Evolutionary conservation across 1,140 invertebrate species (phyloP), one percentile per base, ranked within the genome.

Genomic region (Drosophila parvula): DNA sequence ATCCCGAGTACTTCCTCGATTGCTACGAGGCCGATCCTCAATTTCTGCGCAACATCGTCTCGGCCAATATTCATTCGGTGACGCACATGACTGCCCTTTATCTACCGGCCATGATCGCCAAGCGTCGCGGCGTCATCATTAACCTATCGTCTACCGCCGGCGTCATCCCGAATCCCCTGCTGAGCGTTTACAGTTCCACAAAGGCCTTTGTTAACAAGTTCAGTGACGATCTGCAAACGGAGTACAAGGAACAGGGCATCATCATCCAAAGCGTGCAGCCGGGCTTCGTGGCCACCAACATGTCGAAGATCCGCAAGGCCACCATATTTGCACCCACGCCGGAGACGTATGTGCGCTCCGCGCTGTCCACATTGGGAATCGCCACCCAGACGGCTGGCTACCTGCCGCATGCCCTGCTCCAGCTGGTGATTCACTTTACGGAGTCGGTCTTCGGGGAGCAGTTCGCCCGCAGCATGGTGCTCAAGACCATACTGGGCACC

Each of bases 161-260:
- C 2, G 92, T 95, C 2, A 95, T 96, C 69, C 97, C 97, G 0
- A 95, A 95, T 68, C 97, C 98, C 6, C 93, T 99, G 41, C 93
- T 99, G 3, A 94, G 96, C 11, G 95, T 98, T 0, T 99, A 99
- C 82, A 95, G 96, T 22, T 97, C 97, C 27, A 95, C 96, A 50
- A 99, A 99, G 94, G 95, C 96, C 12, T 99, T 95, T 93, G 95
- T 98, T 0, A 94, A 96, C 16, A 98, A 97, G 92, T 95, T 99
- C 59, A 96, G 96, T 22, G 94, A 94, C 28, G 96, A 97, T 84
- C 93, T 98, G 22, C 94, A 95, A 5, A 94, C 94, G 9, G 98
- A 99, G 92, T 98, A 97, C 75, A 92, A 92, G 14, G 94, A 94
- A 7, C 94, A 94, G 61, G 97, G 97, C 5, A 95, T 99, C 3